Base-by-base conservation (phyloP, 2,888 invertebrate genomes). In the Tinea trinotella region DNA sequence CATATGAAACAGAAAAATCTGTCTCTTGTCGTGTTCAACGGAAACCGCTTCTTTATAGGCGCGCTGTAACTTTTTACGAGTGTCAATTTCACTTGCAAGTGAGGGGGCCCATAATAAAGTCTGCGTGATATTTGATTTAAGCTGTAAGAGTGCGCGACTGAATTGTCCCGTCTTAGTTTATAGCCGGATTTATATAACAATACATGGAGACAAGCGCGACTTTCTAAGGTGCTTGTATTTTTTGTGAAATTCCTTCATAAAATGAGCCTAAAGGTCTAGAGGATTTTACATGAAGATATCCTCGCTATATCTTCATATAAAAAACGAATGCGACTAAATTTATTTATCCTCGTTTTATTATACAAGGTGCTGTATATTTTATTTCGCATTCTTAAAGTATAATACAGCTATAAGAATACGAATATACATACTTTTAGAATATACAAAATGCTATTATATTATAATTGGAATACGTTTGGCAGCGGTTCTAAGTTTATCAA, bases 31-130 rank as follows among this genome's bases (percentile, higher is more conserved):
- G 13, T 50, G 50, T 24, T 12, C 2, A 24, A 24, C 24, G 24
- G 50, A 24, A 50, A 56, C 57, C 57, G 56, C 58, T 50, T 55
- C 55, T 59, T 58, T 59, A 60, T 54, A 56, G 57, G 57, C 56
- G 55, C 59, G 60, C 57, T 61, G 62, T 64, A 60, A 65, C 64
- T 59, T 70, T 68, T 72, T 69, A 67, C 64, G 62, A 59, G 58
- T 58, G 62, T 66, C 68, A 63, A 68, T 72, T 73, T 70, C 63
- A 69, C 64, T 69, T 68, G 71, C 70, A 71, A 68, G 50, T 50
- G 50, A 6, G 24, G 50, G 24, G 24, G 50, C 36, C 49, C 46
- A 49, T 64, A 68, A 70, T 74, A 76, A 74, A 72, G 64, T 62
- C 59, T 60, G 60, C 59, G 61, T 62, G 63, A 60, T 63, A 67